These are phyloP conservation scores for Drosophila paracracens DNA, from an alignment of 2,888 invertebrate species.

Conservation along the genomic window DNA sequence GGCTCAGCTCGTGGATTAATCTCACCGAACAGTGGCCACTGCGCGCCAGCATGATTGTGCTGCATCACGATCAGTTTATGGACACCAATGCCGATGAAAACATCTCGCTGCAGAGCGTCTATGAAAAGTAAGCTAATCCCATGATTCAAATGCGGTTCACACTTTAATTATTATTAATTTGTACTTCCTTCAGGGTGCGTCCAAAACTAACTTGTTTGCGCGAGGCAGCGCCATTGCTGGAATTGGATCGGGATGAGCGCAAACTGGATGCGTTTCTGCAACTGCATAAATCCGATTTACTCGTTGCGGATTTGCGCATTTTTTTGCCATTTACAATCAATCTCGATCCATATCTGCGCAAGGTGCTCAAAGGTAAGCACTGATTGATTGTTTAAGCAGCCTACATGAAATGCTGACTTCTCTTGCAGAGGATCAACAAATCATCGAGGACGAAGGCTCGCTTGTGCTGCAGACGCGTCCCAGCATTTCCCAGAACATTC, in stretches of 20 bases:
- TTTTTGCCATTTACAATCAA: conserved; percentile 99
- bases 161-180: background rate
- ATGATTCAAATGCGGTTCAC: background rate
- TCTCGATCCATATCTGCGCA: conserved; percentile 98
- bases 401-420: background rate
- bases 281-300: conserved; percentile 93
- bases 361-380: conserved; percentile 95
- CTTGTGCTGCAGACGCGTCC: conserved; percentile 82
- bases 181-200: conserved; percentile 87
- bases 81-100: conserved; percentile 92
- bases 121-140: conserved; percentile 91
- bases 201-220: conserved; percentile 93
- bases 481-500: conserved; percentile 76
- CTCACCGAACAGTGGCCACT: conserved; percentile 99
- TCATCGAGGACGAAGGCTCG: conserved; percentile 87
- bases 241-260: conserved; percentile 96
- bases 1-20: conserved; percentile 98
- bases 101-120: conserved; percentile 94
- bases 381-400: rapidly evolving
- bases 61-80: conserved; percentile 95
- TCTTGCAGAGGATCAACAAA: conserved; percentile 89
- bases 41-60: conserved; percentile 98
- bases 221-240: conserved; percentile 94
- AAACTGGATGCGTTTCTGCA: conserved; percentile 97
- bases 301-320: conserved; percentile 95